Conservation (phyloP, 2,888 invertebrate genomes). For the Andrena bucephala region DNA sequence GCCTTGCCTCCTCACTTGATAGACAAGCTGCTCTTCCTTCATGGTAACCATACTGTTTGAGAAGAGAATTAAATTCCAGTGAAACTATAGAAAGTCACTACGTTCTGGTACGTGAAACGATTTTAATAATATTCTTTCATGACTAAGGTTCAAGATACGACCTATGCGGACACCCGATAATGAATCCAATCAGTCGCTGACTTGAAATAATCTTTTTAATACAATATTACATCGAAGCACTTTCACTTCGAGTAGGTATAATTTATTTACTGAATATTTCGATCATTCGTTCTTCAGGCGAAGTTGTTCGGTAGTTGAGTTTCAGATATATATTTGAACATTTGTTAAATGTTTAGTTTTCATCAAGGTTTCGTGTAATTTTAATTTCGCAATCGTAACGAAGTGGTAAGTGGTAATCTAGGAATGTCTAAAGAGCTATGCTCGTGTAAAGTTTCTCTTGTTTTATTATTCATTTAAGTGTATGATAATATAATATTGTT, state of each 20-base stretch:
- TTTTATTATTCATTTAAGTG: background rate
- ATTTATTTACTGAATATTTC: background rate
- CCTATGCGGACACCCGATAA: background rate
- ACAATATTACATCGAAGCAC: background rate
- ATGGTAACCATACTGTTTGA: conserved; percentile 81
- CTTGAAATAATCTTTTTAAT: conserved; percentile 29
- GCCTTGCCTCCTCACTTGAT: conserved; percentile 83
- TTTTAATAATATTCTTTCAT: conserved; percentile 14
- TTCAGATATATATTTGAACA: background rate
- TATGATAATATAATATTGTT: background rate
- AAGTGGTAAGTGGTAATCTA: conserved; percentile 1
- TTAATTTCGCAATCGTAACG: conserved; percentile 1
- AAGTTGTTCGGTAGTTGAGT: background rate
- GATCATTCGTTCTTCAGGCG: background rate
- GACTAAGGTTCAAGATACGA: conserved; percentile 6
- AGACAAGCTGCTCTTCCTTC: conserved; percentile 83
- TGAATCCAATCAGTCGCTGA: background rate
- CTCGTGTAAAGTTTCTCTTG: background rate
- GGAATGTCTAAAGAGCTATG: background rate
- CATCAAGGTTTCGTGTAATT: conserved; percentile 12
- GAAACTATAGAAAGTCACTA: conserved; percentile 17
- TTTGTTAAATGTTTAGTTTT: conserved; percentile 17
- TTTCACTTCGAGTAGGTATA: conserved; percentile 9
- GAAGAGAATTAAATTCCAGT: conserved; percentile 9
- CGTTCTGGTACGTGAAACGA: conserved; percentile 10